Evolutionary conservation across 2,888 invertebrate genomes (phyloP), one percentile per base, ranked within the genome.

Genomic region (Erannis defoliaria): DNA sequence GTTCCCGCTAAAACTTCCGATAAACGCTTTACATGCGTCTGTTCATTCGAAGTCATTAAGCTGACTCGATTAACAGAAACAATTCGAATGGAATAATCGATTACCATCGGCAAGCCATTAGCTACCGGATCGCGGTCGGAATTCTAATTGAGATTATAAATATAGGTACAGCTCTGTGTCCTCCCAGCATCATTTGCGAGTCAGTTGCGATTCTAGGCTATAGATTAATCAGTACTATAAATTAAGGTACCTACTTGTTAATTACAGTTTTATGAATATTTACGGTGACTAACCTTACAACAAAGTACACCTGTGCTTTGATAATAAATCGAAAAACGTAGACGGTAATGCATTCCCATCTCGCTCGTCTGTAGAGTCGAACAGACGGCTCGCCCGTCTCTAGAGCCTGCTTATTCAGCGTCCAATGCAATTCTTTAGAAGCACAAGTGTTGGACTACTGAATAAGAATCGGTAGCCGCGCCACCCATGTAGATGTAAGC

Each of bases 1-100:
- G n/a, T n/a, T n/a, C n/a, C n/a, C n/a, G 40, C 19, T 16, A 29
- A 26, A 45, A 26, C 0, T 16, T 29, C 29, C 45, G 45, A 29
- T 45, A 29, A 45, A 9, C 21, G 19, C 2, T 37, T 48, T 19
- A 49, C 49, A 35, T n/a, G 49, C 10, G 49, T 49, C 35, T 14
- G 35, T 35, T 49, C 21, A 35, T 49, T 37, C 35, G 9, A 5
- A 49, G n/a, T 48, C 48, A 21, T 45, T 45, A 45, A 45, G 42
- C 42, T 5, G 42, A 45, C 35, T 45, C 45, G 43, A 55, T 55
- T 55, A 55, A 33, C 55, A 6, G 35, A 45, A 55, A 31, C 55
- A 35, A 55, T 45, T 37, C 19, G 45, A 45, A 35, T 45, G 43
- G 35, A 55, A 55, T 53, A 40, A 53, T 53, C 45, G 55, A 45